These are phyloP conservation scores for Morpho achilles DNA, from an alignment of 2,888 invertebrate genomes.

Conservation along the genomic window DNA sequence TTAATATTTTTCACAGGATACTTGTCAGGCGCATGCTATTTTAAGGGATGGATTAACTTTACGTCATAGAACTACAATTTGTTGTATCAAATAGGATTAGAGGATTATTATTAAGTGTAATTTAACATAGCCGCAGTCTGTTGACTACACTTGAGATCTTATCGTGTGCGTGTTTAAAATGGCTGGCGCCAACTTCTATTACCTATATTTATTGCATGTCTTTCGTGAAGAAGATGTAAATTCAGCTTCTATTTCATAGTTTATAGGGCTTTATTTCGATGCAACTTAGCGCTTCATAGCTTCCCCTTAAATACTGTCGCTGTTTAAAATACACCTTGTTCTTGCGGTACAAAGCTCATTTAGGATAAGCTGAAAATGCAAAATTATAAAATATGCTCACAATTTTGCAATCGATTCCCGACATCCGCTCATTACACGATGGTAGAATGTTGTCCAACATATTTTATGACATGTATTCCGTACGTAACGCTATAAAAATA, in stretches of 20 bases:
- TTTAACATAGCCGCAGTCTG: conserved; percentile 48
- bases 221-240: conserved; percentile 54
- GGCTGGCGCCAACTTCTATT: conserved; percentile 66
- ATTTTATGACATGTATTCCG: conserved; percentile 61
- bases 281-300: conserved; percentile 47
- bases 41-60: conserved; percentile 12
- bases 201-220: conserved; percentile 51
- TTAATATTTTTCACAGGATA: neutral
- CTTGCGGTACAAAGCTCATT: conserved; percentile 33
- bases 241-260: conserved; percentile 47
- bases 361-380: conserved; percentile 31
- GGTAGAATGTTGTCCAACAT: conserved; percentile 69
- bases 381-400: conserved; percentile 65
- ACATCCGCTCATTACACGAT: conserved; percentile 74
- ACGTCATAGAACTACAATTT: conserved; percentile 13
- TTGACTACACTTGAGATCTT: conserved; percentile 58
- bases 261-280: conserved; percentile 54
- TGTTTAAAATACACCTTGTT: conserved; percentile 39
- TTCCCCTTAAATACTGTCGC: conserved; percentile 37
- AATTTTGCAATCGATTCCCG: conserved; percentile 72
- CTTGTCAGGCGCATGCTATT: conserved; percentile 8
- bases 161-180: conserved; percentile 56
- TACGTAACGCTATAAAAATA: conserved; percentile 36
- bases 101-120: conserved; percentile 35
- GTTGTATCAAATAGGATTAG: conserved; percentile 29